A percentile compares a stretch with the other conserved stretches of the same genome.
Conservation (phyloP, 2,113 vertebrate genomes). For the Cheirogaleus medius region DNA sequence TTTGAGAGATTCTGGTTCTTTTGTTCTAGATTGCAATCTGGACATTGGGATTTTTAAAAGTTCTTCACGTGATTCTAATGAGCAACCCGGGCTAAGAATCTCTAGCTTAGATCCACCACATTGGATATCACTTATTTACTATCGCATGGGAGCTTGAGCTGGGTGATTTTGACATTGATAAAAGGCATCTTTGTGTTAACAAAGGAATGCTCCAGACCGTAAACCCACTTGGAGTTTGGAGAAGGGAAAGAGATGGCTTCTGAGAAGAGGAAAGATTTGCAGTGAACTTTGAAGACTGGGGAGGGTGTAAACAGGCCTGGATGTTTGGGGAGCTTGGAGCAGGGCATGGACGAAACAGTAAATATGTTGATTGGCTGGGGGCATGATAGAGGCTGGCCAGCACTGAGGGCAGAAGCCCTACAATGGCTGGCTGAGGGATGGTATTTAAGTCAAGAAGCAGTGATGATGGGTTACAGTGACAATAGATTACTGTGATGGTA, state of each 20-base stretch:
- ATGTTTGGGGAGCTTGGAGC: background rate
- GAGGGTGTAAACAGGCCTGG: background rate
- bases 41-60: background rate
- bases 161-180: background rate
- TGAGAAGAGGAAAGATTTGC: background rate
- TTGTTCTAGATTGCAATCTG: background rate
- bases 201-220: background rate
- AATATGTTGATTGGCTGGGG: background rate
- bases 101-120: background rate
- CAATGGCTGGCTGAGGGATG: background rate
- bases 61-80: background rate
- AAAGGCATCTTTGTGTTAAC: background rate
- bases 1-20: background rate
- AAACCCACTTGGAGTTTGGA: background rate
- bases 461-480: background rate
- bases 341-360: background rate
- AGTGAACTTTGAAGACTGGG: background rate
- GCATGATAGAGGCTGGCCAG: background rate
- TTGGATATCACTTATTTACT: background rate
- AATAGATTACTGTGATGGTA: background rate
- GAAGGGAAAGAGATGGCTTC: background rate
- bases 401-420: background rate
- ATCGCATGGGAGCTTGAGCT: background rate
- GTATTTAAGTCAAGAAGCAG: background rate
- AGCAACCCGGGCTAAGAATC: background rate